Conservation (phyloP, 2,797 vertebrate genomes). For the Phaenicophaeus curvirostris region DNA sequence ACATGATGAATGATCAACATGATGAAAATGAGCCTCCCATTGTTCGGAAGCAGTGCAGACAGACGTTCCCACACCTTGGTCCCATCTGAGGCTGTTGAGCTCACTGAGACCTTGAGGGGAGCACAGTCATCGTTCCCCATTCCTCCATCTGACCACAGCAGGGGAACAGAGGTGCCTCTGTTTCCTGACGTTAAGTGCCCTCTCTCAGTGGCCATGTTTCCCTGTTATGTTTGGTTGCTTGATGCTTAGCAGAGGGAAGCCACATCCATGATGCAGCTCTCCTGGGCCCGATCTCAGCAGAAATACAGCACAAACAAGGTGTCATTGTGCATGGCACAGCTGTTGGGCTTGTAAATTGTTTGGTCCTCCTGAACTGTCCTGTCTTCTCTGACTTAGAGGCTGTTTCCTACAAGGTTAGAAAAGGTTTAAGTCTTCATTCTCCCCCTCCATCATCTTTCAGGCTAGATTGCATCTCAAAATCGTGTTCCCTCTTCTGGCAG, state of each 20-base stretch:
- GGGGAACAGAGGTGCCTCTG: not conserved
- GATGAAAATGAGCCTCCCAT: not conserved
- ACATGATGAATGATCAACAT: not conserved
- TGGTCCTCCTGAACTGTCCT: not conserved
- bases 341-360: not conserved
- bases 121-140: accelerated
- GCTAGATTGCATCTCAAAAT: not conserved
- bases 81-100: not conserved
- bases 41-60: not conserved
- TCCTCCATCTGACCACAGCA: not conserved
- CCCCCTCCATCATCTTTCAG: not conserved
- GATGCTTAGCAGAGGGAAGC: not conserved
- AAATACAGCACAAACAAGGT: not conserved
- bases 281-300: not conserved
- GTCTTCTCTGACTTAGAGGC: not conserved
- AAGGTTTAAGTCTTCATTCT: not conserved
- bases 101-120: not conserved
- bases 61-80: not conserved
- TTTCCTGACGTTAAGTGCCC: accelerated
- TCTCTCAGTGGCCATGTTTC: accelerated
- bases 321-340: not conserved
- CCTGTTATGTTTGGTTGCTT: not conserved
- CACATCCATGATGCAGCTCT: not conserved
- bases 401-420: not conserved
- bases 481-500: not conserved